Evolutionary conservation across 2,888 invertebrate species (phyloP).

Genomic region (Lycia hirtaria): DNA sequence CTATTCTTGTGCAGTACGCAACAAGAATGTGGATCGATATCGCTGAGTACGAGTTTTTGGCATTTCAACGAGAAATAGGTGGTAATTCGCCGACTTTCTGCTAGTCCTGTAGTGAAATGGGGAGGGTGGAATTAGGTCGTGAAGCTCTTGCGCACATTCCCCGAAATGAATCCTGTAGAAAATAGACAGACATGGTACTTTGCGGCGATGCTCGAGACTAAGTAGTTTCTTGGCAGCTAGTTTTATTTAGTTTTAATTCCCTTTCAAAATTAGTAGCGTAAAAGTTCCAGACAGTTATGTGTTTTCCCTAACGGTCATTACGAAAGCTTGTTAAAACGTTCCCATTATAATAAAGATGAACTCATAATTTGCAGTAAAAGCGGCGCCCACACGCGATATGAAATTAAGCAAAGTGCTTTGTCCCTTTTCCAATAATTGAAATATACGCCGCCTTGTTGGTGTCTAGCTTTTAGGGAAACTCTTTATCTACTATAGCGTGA

Average conservation of each 20-base stretch:
- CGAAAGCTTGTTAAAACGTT: slow-evolving; percentile 23
- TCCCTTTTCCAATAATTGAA: slow-evolving; percentile 34
- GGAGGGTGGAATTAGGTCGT: too few relatives aligned
- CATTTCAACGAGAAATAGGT: too few relatives aligned
- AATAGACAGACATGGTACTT: too few relatives aligned
- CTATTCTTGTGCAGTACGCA: too few relatives aligned
- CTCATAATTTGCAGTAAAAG: slow-evolving; percentile 39
- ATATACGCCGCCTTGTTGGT: slow-evolving; percentile 12
- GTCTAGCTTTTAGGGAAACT: slow-evolving; percentile 11
- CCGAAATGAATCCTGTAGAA: too few relatives aligned
- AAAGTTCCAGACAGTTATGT: slow-evolving; percentile 13
- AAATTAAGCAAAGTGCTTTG: slow-evolving; percentile 43
- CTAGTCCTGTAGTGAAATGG: too few relatives aligned
- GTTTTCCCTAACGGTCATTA: slow-evolving; percentile 14
- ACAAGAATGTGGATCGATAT: too few relatives aligned
- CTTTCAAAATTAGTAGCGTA: background rate
- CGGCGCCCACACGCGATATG: slow-evolving; percentile 41
- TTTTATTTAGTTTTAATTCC: background rate
- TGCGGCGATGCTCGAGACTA: too few relatives aligned
- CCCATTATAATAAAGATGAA: slow-evolving; percentile 25
- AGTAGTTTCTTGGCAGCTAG: background rate
- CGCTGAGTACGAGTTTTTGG: too few relatives aligned
- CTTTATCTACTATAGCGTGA: too few relatives aligned
- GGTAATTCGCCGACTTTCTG: too few relatives aligned
- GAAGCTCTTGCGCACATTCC: too few relatives aligned